Evolutionary conservation across 2,113 vertebrate species (phyloP), one percentile per base, ranked within the genome.

Genomic region (Terrapene triunguis): DNA sequence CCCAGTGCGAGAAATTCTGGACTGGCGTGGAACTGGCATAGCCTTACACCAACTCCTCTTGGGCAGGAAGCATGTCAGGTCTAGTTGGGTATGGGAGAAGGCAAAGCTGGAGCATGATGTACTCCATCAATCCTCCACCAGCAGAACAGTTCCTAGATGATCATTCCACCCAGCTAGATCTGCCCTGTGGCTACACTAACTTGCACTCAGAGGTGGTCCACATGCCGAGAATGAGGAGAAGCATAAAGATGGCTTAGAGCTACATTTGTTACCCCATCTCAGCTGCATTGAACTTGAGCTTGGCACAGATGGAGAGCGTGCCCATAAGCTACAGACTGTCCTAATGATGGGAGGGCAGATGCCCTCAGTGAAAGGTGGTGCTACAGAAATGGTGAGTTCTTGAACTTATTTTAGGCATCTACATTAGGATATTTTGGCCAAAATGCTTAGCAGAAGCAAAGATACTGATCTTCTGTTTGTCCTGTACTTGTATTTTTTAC

Each of bases 381-480:
- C 16, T n/a, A 69, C 65, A 78, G 27, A 5, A 10, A 47, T 80
- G 84, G 12, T 57, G 76, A 62, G 80, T 89, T 84, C 4, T 27
- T 9, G 89, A 29, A n/a, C 79, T 84, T 84, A 88, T 22, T 69
- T 48, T 59, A 59, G n/a, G n/a, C 27, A 59, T 25, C 55, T 7
- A 17, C 17, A 72, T 72, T 82, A 79, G 5, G 3, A 5, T 57
- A 25, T 4, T 86, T 53, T 83, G 13, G 25, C 5, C 35, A 93
- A 93, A 90, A 57, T 24, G 2, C 5, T 89, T 53, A 50, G 29
- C 25, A 74, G 82, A 83, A 92, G 32, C 14, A 17, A 92, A 92
- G 55, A 7, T 0, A 0, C 3, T 85, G 2, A 22, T 89, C 65
- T 74, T 8, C 50, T 32, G 85, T 84, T 84, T 74, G 35, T 53